These are phyloP conservation scores for Chaetodon auriga DNA, from an alignment of 2,113 vertebrate species.

Conservation along the genomic window DNA sequence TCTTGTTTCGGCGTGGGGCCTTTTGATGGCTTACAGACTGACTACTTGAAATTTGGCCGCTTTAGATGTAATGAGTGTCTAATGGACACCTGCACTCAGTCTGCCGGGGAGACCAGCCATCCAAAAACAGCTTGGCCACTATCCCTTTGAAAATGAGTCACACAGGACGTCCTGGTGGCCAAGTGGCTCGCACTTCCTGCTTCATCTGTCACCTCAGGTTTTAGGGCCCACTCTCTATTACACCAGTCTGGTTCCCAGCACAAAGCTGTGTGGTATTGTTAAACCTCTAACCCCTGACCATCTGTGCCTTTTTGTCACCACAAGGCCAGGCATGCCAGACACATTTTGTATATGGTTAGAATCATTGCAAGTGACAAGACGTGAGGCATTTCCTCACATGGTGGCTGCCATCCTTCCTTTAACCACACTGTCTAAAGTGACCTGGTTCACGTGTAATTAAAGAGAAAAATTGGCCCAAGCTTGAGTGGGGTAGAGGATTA, in stretches of 20 bases:
- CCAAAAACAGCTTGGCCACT: constrained; percentile 55
- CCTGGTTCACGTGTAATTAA: constrained; percentile 65
- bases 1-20: constrained; percentile 55
- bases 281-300: constrained; percentile 70
- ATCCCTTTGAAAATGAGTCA: constrained; percentile 73
- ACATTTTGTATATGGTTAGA: constrained; percentile 32
- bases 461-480: constrained; percentile 49
- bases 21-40: constrained; percentile 66
- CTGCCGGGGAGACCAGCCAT: constrained; percentile 34
- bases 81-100: constrained; percentile 49
- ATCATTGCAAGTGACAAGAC: constrained; percentile 18
- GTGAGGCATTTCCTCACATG: constrained; percentile 14
- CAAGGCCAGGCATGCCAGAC: constrained; percentile 45
- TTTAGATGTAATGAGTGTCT: constrained; percentile 52
- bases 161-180: constrained; percentile 78
- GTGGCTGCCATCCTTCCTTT: constrained; percentile 33
- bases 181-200: constrained; percentile 77
- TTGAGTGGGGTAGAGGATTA: constrained; percentile 60
- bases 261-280: constrained; percentile 61
- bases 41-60: constrained; percentile 61
- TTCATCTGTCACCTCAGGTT: constrained; percentile 70
- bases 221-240: constrained; percentile 58
- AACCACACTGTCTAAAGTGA: constrained; percentile 35
- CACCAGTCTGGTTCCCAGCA: constrained; percentile 50
- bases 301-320: constrained; percentile 65